phyloP scores from a whole-genome alignment of 2,888 invertebrate species.

The Prenolepis imparis region DNA sequence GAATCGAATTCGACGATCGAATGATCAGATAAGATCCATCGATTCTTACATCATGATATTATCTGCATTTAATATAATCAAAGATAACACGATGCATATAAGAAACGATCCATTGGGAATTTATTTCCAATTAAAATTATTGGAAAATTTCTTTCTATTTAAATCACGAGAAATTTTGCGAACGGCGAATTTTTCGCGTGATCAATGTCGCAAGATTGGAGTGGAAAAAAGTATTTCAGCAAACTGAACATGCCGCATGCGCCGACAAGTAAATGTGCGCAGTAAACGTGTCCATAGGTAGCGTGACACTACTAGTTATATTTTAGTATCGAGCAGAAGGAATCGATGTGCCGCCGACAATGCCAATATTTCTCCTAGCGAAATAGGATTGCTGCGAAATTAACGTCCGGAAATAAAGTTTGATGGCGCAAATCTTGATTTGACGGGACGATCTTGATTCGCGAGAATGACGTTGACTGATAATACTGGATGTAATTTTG shows the following conservation, averaged over 20 bases:
- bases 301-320: constrained; percentile 34
- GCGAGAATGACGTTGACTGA: constrained; percentile 16
- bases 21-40: not conserved
- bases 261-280: not conserved
- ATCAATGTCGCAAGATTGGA: constrained; percentile 15
- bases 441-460: constrained; percentile 25
- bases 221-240: not conserved
- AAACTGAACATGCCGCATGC: not conserved
- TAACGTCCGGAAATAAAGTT: constrained; percentile 52
- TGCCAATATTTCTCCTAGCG: constrained; percentile 38
- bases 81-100: not conserved
- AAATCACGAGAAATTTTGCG: not conserved
- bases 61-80: not conserved
- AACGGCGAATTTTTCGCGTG: not conserved
- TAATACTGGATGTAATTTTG: constrained; percentile 6
- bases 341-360: constrained; percentile 46
- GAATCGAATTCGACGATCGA: not conserved
- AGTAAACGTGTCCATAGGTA: not conserved
- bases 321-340: constrained; percentile 39
- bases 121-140: not conserved
- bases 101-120: not conserved
- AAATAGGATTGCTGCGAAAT: constrained; percentile 41
- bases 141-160: not conserved
- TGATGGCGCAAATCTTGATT: constrained; percentile 46
- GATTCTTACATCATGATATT: not conserved